phyloP scores from a whole-genome alignment of 2,888 invertebrate genomes.

The Tetranychus truncatus region DNA sequence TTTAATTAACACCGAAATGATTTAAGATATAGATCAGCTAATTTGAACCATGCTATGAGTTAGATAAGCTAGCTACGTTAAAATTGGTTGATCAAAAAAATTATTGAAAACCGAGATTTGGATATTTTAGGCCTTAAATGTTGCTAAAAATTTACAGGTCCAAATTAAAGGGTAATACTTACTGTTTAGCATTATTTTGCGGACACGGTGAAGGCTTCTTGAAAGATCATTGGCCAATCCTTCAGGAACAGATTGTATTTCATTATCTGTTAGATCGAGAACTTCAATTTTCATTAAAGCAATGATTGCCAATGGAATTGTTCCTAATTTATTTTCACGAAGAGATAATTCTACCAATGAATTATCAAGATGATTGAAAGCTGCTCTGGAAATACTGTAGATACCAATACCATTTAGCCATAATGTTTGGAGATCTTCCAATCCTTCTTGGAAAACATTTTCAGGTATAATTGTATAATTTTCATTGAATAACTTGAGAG shows the following conservation, averaged over 20 bases:
- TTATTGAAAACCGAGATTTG: no score
- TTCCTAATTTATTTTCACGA: slow-evolving; percentile 20
- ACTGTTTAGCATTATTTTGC: slow-evolving; percentile 17
- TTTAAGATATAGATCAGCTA: no score
- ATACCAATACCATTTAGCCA: slow-evolving; percentile 20
- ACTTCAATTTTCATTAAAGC: slow-evolving; percentile 19
- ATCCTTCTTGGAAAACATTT: slow-evolving; percentile 16
- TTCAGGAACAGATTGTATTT: slow-evolving; percentile 19
- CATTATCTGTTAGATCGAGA: slow-evolving; percentile 20
- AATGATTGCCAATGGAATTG: slow-evolving; percentile 18
- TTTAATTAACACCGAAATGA: no score
- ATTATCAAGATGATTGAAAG: slow-evolving; percentile 20
- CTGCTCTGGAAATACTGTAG: slow-evolving; percentile 17
- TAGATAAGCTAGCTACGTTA: no score
- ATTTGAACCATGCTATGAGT: no score
- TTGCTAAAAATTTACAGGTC: no score
- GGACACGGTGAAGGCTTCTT: slow-evolving; percentile 18
- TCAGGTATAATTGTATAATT: slow-evolving; percentile 21
- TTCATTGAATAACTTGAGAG: slow-evolving; percentile 18
- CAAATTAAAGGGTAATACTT: neutral
- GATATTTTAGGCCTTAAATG: no score
- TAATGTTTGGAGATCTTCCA: slow-evolving; percentile 19
- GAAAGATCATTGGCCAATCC: slow-evolving; percentile 14
- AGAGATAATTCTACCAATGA: slow-evolving; percentile 18
- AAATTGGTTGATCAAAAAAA: no score